phyloP scores from a whole-genome alignment of 2,888 invertebrate species.

The Ornithoptera alexandrae region DNA sequence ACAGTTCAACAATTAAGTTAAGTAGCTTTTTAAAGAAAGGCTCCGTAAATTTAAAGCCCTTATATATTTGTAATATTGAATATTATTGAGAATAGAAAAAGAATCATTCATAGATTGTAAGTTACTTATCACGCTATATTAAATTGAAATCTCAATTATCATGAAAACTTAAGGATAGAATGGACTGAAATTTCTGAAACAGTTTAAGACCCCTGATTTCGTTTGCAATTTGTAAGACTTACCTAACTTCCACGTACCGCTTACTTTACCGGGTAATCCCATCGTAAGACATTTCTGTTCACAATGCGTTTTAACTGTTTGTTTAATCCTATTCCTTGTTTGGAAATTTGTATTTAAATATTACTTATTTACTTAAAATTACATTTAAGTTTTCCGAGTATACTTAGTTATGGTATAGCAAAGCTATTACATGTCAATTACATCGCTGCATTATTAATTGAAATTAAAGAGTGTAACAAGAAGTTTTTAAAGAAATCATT shows the following conservation, averaged over 20 bases:
- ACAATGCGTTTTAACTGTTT: neutral
- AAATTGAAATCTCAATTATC: neutral
- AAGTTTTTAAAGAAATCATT: no score
- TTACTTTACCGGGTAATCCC: neutral
- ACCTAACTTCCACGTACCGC: neutral
- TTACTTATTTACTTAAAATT: neutral
- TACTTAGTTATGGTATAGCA: neutral
- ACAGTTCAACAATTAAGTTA: no score
- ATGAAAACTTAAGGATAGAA: neutral
- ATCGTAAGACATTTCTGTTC: neutral
- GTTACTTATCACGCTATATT: neutral
- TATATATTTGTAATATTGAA: no score
- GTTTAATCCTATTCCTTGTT: neutral
- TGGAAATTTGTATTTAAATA: neutral
- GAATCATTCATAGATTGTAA: no score
- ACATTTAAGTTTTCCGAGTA: neutral
- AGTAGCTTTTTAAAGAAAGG: no score
- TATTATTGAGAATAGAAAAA: no score
- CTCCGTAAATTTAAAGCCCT: no score
- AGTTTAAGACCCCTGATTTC: neutral
- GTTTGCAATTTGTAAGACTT: constrained; percentile 1
- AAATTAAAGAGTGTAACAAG: no score
- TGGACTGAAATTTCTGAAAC: neutral
- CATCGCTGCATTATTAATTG: no score
- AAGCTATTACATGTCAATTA: no score